Conservation (phyloP, 2,113 vertebrate genomes). For the Stomatorhinus ivindoensis region DNA sequence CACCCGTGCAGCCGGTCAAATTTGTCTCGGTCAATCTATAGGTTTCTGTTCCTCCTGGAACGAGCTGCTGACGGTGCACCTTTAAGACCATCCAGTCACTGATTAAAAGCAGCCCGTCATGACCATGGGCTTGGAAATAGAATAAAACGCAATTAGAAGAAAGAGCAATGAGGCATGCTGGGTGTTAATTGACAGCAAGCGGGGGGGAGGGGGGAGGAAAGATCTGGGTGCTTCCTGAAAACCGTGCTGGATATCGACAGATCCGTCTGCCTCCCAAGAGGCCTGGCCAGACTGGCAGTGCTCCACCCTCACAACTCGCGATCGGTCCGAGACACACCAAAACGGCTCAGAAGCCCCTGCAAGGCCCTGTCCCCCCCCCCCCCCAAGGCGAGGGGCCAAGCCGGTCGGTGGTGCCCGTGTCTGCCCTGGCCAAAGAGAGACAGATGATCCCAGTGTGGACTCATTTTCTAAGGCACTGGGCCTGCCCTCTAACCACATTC, state of each 20-base stretch:
- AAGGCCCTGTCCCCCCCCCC: background rate
- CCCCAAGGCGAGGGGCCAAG: constrained; percentile 29
- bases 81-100: background rate
- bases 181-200: background rate
- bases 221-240: background rate
- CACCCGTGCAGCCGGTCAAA: background rate
- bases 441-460: constrained; percentile 58
- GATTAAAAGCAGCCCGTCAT: background rate
- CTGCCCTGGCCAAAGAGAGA: constrained; percentile 39
- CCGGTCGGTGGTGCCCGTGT: constrained; percentile 42
- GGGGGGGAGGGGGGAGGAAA: background rate
- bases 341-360: background rate
- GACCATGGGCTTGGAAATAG: background rate
- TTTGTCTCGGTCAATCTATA: background rate
- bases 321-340: background rate
- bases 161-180: background rate
- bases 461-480: constrained; percentile 57
- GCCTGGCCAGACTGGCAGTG: background rate
- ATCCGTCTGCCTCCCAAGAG: background rate
- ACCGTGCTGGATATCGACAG: background rate
- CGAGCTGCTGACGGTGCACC: background rate
- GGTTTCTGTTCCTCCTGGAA: background rate
- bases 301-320: too few relatives aligned
- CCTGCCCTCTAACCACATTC: constrained; percentile 55
- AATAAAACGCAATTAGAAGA: constrained; percentile 6